Percentiles rank a stretch among this genome's conserved stretches.
Conservation (phyloP, 2,797 vertebrate genomes). For the Pyrocephalus nanus region DNA sequence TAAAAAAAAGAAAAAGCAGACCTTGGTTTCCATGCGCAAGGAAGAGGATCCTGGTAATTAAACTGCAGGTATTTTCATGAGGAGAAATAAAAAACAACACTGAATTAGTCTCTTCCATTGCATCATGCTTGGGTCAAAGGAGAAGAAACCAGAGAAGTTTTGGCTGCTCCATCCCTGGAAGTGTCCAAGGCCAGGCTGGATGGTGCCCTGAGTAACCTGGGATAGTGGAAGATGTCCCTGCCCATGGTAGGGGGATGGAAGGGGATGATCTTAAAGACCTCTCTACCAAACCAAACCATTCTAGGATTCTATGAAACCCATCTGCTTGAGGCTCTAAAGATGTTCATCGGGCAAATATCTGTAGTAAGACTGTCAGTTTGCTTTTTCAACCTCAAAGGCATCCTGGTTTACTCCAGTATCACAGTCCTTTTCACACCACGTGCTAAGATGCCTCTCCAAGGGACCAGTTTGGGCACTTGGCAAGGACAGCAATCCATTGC, state of each 20-base stretch:
- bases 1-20: background rate
- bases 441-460: background rate
- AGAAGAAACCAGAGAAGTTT: background rate
- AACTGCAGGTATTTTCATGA: background rate
- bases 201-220: background rate
- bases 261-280: background rate
- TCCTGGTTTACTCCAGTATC: background rate
- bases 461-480: background rate
- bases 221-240: background rate
- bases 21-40: accelerated
- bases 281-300: background rate
- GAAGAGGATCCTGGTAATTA: background rate
- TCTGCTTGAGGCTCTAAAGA: background rate
- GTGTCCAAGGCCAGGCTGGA: background rate
- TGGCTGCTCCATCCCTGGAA: background rate
- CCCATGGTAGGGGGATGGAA: background rate
- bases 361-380: background rate
- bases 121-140: background rate
- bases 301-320: background rate
- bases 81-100: accelerated
- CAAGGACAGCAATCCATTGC: background rate
- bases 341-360: background rate
- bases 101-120: background rate
- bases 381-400: background rate
- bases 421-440: background rate